Evolutionary conservation across 2,888 invertebrate species (phyloP), one percentile per base, ranked within the genome.

Genomic region (Lasioglossum calceatum): DNA sequence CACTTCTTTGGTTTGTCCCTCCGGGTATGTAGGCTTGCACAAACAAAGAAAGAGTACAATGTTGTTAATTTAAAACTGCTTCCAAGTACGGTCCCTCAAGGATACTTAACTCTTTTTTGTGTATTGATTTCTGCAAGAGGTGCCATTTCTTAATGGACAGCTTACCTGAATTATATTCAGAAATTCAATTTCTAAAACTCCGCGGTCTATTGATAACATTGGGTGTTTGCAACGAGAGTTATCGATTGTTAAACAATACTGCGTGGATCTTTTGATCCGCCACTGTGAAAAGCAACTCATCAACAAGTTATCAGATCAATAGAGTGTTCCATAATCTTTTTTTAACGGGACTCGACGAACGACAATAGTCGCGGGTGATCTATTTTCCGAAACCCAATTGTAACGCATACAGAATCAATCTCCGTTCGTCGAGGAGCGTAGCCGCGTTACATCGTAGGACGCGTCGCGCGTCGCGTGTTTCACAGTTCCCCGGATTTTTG

Each of bases 401-500:
- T 64, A 73, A n/a, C 27, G 47, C 32, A 32, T 73, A 47, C 50
- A 36, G 39, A 42, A 72, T 71, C 42, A 47, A 73, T 73, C 47
- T 47, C 12, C 74, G 50, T 27, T 74, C 23, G 50, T 12, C 16
- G 50, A 74, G 32, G n/a, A 36, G 19, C n/a, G 27, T 47, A 32
- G 14, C 36, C 72, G 27, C 50, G 74, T 74, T 36, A 74, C 74
- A 54, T n/a, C 14, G 72, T 42, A 47, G 32, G 23, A 44, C 16
- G 58, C 27, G 32, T 54, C 42, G 27, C 27, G 61, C 14, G 58
- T n/a, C 58, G 58, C 14, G 58, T 23, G 32, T 54, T 23, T 19
- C 32, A n/a, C n/a, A 2, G 78, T 72, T 72, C 54, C 39, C 36
- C 27, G 42, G 71, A 58, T 44, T 72, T 78, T 79, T 79, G 42